Evolutionary conservation across 2,888 invertebrate species (phyloP).

Genomic region (Acleris cristana): DNA sequence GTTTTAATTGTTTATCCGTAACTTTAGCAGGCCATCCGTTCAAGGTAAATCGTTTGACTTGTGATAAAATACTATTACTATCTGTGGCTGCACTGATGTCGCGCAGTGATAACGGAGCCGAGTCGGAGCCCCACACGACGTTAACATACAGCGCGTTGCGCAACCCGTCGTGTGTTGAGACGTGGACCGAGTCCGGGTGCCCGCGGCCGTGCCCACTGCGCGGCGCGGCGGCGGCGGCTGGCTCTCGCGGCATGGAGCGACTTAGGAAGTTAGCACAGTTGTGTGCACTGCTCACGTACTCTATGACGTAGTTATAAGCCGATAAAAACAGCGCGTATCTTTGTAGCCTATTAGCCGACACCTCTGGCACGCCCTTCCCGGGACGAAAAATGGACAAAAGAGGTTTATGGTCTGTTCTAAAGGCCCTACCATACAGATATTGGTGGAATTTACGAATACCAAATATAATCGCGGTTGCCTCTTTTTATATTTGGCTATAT

Average conservation of each 20-base stretch:
- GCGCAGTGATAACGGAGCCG: no score
- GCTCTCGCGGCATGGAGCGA: background rate
- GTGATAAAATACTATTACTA: no score
- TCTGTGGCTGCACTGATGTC: no score
- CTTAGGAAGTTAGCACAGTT: conserved; percentile 36
- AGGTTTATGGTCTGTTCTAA: background rate
- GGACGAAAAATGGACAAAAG: conserved; percentile 2
- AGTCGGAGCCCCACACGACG: no score
- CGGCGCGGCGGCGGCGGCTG: no score
- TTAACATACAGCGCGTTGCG: no score
- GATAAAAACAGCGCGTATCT: conserved; percentile 26
- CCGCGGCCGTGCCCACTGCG: no score
- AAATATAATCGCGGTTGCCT: background rate
- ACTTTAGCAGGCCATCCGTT: no score
- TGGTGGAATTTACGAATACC: conserved; percentile 1
- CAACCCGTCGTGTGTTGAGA: no score
- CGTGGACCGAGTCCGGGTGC: no score
- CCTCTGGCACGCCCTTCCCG: conserved; percentile 29
- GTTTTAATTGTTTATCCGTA: no score
- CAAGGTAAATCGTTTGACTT: no score
- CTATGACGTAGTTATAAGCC: conserved; percentile 27
- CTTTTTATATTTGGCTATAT: background rate
- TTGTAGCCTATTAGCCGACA: conserved; percentile 18
- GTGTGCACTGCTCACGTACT: conserved; percentile 31
- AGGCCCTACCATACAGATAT: background rate